Evolutionary conservation across 2,797 vertebrate genomes (phyloP).

Genomic region (Silurus lanzhouensis): DNA sequence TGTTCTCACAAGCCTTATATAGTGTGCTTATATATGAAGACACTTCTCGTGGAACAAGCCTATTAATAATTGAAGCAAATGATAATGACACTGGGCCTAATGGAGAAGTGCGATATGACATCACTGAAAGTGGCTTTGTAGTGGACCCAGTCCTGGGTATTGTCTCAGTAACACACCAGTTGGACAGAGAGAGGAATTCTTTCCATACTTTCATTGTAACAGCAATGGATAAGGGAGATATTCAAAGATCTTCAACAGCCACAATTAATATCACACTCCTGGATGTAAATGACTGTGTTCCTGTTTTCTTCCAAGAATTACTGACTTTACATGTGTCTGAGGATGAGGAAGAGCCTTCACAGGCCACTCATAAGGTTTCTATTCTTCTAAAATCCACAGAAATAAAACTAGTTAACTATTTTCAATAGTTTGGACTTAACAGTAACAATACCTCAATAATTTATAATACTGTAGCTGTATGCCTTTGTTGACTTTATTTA

Average conservation of each 20-base stretch:
- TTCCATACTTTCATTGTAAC: slow-evolving; percentile 65
- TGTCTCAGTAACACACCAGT: slow-evolving; percentile 63
- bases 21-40: slow-evolving; percentile 69
- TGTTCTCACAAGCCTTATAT: slow-evolving; percentile 67
- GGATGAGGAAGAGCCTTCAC: slow-evolving; percentile 64
- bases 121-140: slow-evolving; percentile 65
- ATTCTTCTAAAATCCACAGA: background rate
- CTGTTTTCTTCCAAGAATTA: slow-evolving; percentile 65
- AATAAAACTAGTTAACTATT: background rate
- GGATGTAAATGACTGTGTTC: slow-evolving; percentile 75
- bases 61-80: slow-evolving; percentile 66
- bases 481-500: slow-evolving; percentile 20
- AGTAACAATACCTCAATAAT: background rate
- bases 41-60: slow-evolving; percentile 63
- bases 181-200: slow-evolving; percentile 72
- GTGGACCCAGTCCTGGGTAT: slow-evolving; percentile 71
- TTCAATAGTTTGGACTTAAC: background rate
- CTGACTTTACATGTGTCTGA: slow-evolving; percentile 69
- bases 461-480: slow-evolving; percentile 13
- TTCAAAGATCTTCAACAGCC: slow-evolving; percentile 65
- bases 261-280: slow-evolving; percentile 66
- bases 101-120: slow-evolving; percentile 66
- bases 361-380: slow-evolving; percentile 68
- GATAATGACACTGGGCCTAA: slow-evolving; percentile 72
- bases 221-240: slow-evolving; percentile 67